These are phyloP conservation scores for Neodiprion lecontei DNA, from an alignment of 1,140 invertebrate species.

Conservation along the genomic window DNA sequence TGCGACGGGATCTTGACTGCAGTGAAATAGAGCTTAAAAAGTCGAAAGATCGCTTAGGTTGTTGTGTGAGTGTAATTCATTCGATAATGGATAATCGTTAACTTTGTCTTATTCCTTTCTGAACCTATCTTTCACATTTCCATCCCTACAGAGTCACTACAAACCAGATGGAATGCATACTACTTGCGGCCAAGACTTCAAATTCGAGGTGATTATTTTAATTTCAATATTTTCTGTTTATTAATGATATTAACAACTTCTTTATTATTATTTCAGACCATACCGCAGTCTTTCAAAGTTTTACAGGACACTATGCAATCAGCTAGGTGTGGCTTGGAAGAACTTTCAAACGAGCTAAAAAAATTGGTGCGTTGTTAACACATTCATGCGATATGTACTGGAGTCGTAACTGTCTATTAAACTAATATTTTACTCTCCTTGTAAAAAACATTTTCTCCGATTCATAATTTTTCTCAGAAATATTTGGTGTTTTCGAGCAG, in stretches of 20 bases:
- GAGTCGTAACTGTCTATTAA: too few species aligned
- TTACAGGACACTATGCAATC: slow-evolving; percentile 41
- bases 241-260: slow-evolving; percentile 17
- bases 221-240: neutral
- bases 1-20: slow-evolving; percentile 36
- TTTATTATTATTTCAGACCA: slow-evolving; percentile 32
- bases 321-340: slow-evolving; percentile 41
- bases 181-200: neutral
- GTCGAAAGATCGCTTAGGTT: slow-evolving; percentile 35
- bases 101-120: neutral
- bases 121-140: neutral
- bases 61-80: slow-evolving; percentile 36
- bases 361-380: slow-evolving; percentile 37
- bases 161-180: slow-evolving; percentile 8
- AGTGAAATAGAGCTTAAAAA: slow-evolving; percentile 42
- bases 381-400: neutral
- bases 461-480: neutral
- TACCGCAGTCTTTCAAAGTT: slow-evolving; percentile 40
- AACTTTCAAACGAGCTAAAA: slow-evolving; percentile 43
- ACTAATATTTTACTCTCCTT: too few species aligned
- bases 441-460: neutral
- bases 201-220: neutral
- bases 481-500: neutral
- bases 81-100: too few species aligned
- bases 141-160: slow-evolving; percentile 6